phyloP scores from a whole-genome alignment of 2,888 invertebrate genomes.

The Neria commutata region DNA sequence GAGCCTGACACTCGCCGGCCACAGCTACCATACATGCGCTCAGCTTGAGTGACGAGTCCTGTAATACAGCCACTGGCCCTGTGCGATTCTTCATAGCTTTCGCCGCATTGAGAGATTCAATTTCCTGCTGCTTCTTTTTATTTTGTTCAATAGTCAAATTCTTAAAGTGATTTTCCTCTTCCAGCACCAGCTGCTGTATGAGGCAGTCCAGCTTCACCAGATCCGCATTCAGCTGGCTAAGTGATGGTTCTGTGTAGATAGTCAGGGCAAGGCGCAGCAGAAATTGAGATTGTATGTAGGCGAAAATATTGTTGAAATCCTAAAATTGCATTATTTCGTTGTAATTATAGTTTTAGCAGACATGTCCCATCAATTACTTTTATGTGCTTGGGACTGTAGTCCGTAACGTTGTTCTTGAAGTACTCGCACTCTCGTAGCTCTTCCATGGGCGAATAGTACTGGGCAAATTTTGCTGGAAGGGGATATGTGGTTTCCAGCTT shows the following conservation, averaged over 20 bases:
- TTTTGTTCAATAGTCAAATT: conserved; percentile 51
- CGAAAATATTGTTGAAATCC: conserved; percentile 62
- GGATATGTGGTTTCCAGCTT: conserved; percentile 53
- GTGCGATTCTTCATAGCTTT: conserved; percentile 46
- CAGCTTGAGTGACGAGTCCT: conserved; percentile 58
- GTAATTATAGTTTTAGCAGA: not conserved
- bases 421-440: conserved; percentile 59
- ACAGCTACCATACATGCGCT: conserved; percentile 60
- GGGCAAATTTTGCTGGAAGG: conserved; percentile 45
- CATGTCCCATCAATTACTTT: conserved; percentile 46
- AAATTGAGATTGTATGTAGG: conserved; percentile 61
- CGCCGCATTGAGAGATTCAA: conserved; percentile 46
- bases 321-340: conserved; percentile 27
- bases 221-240: conserved; percentile 48
- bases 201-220: conserved; percentile 50
- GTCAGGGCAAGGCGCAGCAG: conserved; percentile 57
- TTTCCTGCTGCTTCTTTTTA: conserved; percentile 49
- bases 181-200: conserved; percentile 52
- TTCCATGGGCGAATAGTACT: conserved; percentile 58
- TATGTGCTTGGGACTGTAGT: conserved; percentile 58
- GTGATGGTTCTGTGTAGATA: conserved; percentile 50
- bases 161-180: conserved; percentile 57
- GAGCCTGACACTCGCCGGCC: conserved; percentile 57
- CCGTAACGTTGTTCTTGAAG: conserved; percentile 57
- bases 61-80: conserved; percentile 53